A percentile compares a stretch with the other conserved stretches of the same genome.
These are phyloP conservation scores for Teleiodes luculella DNA, from an alignment of 2,888 invertebrate species.

Conservation along the genomic window DNA sequence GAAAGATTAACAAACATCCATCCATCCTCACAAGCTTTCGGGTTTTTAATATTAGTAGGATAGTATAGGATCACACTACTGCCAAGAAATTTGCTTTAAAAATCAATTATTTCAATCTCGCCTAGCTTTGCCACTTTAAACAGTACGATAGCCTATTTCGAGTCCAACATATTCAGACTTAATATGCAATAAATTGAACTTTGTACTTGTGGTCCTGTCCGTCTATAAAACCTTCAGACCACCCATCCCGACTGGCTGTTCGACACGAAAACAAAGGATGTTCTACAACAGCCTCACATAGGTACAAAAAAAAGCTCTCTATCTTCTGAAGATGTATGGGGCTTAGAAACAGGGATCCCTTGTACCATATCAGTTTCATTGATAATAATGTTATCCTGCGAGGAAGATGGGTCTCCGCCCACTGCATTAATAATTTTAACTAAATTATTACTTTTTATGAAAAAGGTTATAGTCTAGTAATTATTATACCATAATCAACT, in stretches of 20 bases:
- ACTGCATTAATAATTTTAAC: not conserved
- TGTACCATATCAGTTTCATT: slow-evolving; percentile 2
- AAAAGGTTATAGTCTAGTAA: not conserved
- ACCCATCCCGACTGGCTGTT: not conserved
- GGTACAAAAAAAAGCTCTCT: not conserved
- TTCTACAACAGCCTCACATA: not conserved
- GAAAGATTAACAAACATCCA: too few species aligned
- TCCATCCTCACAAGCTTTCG: too few species aligned
- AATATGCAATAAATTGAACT: too few species aligned
- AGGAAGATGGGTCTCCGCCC: not conserved
- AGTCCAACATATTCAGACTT: too few species aligned
- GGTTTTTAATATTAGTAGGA: too few species aligned
- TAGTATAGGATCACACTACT: too few species aligned
- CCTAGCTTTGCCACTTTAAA: too few species aligned
- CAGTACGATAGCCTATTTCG: too few species aligned
- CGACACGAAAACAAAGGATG: slow-evolving; percentile 5
- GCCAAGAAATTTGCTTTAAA: too few species aligned
- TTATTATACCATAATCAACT: not conserved
- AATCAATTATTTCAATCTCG: too few species aligned
- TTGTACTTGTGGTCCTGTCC: not conserved
- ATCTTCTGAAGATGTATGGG: slow-evolving; percentile 2
- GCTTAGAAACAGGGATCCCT: not conserved
- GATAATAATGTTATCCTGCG: slow-evolving; percentile 2
- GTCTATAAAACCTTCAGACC: not conserved
- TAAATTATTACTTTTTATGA: not conserved